Percentiles rank a stretch among this genome's conserved stretches.
Evolutionary conservation across 2,113 vertebrate species (phyloP).

Genomic region (Gymnobelideus leadbeateri): DNA sequence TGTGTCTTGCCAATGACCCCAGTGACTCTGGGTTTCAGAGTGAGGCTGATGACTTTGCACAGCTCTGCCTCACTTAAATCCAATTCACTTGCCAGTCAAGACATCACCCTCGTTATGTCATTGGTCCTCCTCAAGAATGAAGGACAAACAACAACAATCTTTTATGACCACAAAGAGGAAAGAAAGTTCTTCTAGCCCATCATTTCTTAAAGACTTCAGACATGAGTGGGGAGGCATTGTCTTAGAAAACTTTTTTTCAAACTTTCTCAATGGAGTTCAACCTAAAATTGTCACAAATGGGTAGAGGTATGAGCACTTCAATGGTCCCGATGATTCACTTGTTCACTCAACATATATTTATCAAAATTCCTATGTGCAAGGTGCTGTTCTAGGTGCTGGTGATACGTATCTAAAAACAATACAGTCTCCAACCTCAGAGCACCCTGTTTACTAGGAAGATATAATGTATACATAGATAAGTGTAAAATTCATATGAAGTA

Average conservation of each 20-base stretch:
- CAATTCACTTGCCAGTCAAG: too few relatives aligned
- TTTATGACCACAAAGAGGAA: not conserved
- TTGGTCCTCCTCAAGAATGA: too few relatives aligned
- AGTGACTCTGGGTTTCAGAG: too few relatives aligned
- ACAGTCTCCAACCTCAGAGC: not conserved
- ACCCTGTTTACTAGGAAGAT: not conserved
- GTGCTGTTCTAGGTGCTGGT: not conserved
- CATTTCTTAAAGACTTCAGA: not conserved
- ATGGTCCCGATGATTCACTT: not conserved
- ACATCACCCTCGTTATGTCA: too few relatives aligned
- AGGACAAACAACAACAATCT: not conserved
- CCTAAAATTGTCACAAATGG: not conserved
- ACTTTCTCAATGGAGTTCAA: not conserved
- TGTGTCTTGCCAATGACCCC: too few relatives aligned
- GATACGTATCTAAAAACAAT: not conserved
- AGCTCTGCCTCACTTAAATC: too few relatives aligned
- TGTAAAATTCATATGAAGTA: not conserved
- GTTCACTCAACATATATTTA: not conserved
- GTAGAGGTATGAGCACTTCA: not conserved
- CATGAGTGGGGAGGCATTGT: not conserved
- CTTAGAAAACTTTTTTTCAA: not conserved
- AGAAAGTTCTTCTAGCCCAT: not conserved
- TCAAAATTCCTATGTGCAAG: not conserved
- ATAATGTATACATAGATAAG: not conserved
- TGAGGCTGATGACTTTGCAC: too few relatives aligned